Base-by-base conservation (phyloP, 2,888 invertebrate genomes). In the Diplolepis rosae region DNA sequence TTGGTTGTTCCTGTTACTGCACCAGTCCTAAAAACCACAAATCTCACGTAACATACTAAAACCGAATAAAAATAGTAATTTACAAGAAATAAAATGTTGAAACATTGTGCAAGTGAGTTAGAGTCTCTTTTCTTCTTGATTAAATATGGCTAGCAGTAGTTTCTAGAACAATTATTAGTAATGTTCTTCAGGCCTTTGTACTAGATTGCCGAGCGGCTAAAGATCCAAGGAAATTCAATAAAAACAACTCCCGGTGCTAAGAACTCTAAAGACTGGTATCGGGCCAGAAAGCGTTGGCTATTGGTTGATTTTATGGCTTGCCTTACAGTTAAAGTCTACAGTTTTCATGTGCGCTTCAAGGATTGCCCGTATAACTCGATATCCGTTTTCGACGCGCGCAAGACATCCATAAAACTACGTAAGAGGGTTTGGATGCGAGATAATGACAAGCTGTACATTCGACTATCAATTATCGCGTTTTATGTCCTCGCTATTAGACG, bases 391-490 rank as follows among this genome's bases (percentile, higher is more conserved):
- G 74, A 77, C 75, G 77, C 75, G 70, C 75, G 74, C 70, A 70
- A 72, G 73, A 75, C 75, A 74, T 71, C 75, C 75, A 77, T 77
- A 77, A 75, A 77, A 77, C 77, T 74, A 73, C 77, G 71, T 74
- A 75, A 72, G 72, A 74, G 72, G 74, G 77, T 74, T 77, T 77
- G 77, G 77, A 76, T 72, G 66, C 68, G 65, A 71, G 71, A 76
- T 81, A 81, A 81, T 79, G 80, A 81, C 78, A 80, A 79, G 80
- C 77, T 76, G 70, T 68, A 72, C 77, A 56, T 77, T 80, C 74
- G 79, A 72, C 80, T 79, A 80, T 80, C 80, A 79, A 79, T 81
- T 81, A 81, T 81, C 81, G 80, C 77, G 76, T 77, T 80, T 80
- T 79, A 79, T 72, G 77, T 74, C 70, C 75, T 68, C 76, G 75